A percentile compares a stretch with the other conserved stretches of the same genome.
Conservation (phyloP, 1,140 invertebrate species). For the Temnothorax curvispinosus region DNA sequence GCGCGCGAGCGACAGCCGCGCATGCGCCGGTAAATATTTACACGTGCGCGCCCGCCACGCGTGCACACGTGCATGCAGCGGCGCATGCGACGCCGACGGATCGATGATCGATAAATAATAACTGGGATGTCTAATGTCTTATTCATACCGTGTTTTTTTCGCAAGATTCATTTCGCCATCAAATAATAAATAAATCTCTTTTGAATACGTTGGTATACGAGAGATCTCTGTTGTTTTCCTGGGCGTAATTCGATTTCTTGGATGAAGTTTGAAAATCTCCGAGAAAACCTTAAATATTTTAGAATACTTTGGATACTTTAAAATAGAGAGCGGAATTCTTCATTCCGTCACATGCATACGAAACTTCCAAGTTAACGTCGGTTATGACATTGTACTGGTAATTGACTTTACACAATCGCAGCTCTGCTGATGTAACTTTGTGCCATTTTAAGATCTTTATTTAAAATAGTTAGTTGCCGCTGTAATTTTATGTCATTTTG, state of each 20-base stretch:
- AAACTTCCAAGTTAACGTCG: background rate
- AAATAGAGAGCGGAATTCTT: background rate
- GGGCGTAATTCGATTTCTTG: background rate
- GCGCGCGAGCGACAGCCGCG: slow-evolving; percentile 65
- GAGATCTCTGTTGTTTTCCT: background rate
- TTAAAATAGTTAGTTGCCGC: no score
- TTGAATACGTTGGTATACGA: background rate
- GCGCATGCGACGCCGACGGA: background rate
- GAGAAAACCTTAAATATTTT: background rate
- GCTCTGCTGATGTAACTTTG: no score
- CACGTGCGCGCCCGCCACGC: slow-evolving; percentile 75
- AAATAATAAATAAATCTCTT: slow-evolving; percentile 5
- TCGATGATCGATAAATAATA: slow-evolving; percentile 14
- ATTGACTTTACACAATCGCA: no score
- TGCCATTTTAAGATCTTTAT: no score
- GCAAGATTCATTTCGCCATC: background rate
- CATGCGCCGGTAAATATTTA: slow-evolving; percentile 83
- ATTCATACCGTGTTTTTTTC: background rate
- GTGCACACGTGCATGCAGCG: slow-evolving; percentile 44
- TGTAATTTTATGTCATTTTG: no score
- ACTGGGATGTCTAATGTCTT: no score
- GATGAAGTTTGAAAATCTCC: background rate
- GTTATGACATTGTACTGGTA: background rate
- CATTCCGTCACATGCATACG: background rate
- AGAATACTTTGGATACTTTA: no score